Base-by-base conservation (phyloP, 2,888 invertebrate genomes). In the Cephus sareptanus region DNA sequence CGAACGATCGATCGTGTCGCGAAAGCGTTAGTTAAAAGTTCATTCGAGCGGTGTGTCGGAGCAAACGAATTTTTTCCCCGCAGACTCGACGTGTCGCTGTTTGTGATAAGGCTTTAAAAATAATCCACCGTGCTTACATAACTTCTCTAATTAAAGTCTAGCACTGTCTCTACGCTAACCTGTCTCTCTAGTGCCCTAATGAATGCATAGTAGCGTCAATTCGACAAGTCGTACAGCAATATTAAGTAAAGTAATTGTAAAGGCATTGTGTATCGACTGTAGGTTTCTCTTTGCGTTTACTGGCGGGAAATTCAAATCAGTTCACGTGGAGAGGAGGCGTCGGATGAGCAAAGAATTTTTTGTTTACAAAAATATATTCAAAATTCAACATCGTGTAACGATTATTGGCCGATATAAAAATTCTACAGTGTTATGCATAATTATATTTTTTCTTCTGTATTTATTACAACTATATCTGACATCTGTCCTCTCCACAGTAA, bases 81-180 rank as follows among this genome's bases (percentile, higher is more conserved):
- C 79, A 71, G 79, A 76, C 79, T 77, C 73, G 37, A 76, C 74
- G 76, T 79, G 79, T 76, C 79, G 73, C 79, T 76, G 76, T 79
- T 76, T 76, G 81, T 79, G 79, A 75, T 79, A 80, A 81, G 76
- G 81, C 82, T 83, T 81, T 77, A 79, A 77, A 77, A 77, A 76
- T 77, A 79, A 80, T 73, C 73, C 84, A 83, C 81, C 82, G 84
- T 87, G 87, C 87, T 88, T 87, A 85, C 80, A 80, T 80, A 78
- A 68, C 73, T 76, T 71, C 75, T 78, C 82, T 82, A 78, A 79
- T 80, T 81, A 78, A 82, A 83, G 79, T 81, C 80, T 80, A 84
- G 84, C 83, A 83, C 81, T 79, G 81, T 86, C 83, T 82, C 81
- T 81, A 83, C 79, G 83, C 81, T 85, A 77, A 84, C 82, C 80